phyloP scores from a whole-genome alignment of 1,140 invertebrate species.

The Zaprionus nigranus region DNA sequence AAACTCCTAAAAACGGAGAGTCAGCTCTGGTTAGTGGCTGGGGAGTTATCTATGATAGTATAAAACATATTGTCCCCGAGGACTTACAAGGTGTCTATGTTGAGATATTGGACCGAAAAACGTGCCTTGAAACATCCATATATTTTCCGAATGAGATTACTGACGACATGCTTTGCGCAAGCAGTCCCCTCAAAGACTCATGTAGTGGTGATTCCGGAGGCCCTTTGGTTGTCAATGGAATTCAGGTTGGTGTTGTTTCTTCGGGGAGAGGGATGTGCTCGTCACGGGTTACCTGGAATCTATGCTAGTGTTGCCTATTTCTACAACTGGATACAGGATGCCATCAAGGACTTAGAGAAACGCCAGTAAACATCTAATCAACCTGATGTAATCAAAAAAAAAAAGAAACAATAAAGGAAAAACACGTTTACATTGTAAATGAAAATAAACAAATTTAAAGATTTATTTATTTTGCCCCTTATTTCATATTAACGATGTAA shows the following conservation, averaged over 20 bases:
- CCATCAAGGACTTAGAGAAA: not conserved
- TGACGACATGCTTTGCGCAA: too few species aligned
- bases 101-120: not conserved
- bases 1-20: not conserved
- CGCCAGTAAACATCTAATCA: not conserved
- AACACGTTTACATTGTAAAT: too few species aligned
- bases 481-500: too few species aligned
- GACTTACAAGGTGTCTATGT: not conserved
- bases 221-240: not conserved
- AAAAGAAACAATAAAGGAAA: too few species aligned
- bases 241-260: not conserved
- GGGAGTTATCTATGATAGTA: too few species aligned
- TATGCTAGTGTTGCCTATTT: not conserved
- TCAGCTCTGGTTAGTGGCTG: not conserved
- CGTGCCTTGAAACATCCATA: not conserved
- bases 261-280: too few species aligned
- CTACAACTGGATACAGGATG: not conserved
- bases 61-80: too few species aligned
- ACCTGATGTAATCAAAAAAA: not conserved
- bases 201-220: not conserved
- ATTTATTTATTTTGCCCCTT: too few species aligned
- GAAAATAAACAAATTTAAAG: too few species aligned
- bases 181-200: not conserved
- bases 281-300: not conserved
- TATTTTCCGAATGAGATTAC: too few species aligned